These are phyloP conservation scores for Gymnoscopelus microlampas DNA, from an alignment of 2,797 vertebrate species.

Conservation along the genomic window DNA sequence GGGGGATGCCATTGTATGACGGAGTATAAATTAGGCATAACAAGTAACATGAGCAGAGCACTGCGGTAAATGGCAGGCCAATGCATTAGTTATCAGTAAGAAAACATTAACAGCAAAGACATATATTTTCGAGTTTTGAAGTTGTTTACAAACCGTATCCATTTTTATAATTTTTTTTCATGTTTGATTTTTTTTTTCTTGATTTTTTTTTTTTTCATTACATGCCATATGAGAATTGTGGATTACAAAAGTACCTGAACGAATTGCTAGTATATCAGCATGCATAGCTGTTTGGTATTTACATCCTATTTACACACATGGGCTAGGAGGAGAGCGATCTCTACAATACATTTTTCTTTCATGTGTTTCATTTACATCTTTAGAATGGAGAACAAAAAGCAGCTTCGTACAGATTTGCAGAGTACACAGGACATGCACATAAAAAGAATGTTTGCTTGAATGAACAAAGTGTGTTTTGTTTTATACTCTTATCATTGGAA, in stretches of 20 bases:
- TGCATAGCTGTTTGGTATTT: slow-evolving; percentile 92
- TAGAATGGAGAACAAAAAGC: slow-evolving; percentile 87
- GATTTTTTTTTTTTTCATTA: slow-evolving; percentile 78
- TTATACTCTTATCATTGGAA: slow-evolving; percentile 46
- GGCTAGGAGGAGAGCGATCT: slow-evolving; percentile 80
- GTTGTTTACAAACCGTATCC: slow-evolving; percentile 79
- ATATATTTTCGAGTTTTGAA: slow-evolving; percentile 72
- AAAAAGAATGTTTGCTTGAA: slow-evolving; percentile 84
- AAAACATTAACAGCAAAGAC: slow-evolving; percentile 78
- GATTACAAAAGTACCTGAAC: slow-evolving; percentile 99
- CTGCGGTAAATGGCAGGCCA: slow-evolving; percentile 77
- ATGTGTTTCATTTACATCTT: slow-evolving; percentile 88
- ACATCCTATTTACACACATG: slow-evolving; percentile 92
- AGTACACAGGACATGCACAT: slow-evolving; percentile 92
- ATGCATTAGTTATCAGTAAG: slow-evolving; percentile 78
- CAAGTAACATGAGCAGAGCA: slow-evolving; percentile 76
- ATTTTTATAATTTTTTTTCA: slow-evolving; percentile 78
- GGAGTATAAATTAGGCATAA: slow-evolving; percentile 16
- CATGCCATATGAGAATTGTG: slow-evolving; percentile 91
- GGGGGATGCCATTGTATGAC: too few relatives aligned
- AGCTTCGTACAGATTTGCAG: slow-evolving; percentile 83
- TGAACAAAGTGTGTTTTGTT: slow-evolving; percentile 71
- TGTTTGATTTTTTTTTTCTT: slow-evolving; percentile 78
- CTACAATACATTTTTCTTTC: slow-evolving; percentile 78
- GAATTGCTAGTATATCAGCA: slow-evolving; percentile 95